Conservation (phyloP, 2,113 vertebrate species). For the Oncorhynchus mykiss region DNA sequence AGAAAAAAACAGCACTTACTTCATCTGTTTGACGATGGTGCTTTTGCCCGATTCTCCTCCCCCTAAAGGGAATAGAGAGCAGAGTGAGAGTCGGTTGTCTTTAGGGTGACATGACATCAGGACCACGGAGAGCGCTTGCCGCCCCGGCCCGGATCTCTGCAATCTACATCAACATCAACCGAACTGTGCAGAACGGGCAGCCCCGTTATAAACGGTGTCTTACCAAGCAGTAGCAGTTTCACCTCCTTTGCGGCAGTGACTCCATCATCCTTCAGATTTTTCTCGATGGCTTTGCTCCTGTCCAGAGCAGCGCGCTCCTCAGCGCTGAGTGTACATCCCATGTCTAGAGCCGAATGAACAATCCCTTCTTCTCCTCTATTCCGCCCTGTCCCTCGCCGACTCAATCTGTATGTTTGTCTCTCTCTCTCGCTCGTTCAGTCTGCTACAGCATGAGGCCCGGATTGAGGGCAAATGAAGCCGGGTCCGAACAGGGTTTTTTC, state of each 20-base stretch:
- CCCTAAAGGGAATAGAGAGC: slow-evolving; percentile 77
- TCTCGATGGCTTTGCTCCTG: slow-evolving; percentile 97
- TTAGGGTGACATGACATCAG: slow-evolving; percentile 53
- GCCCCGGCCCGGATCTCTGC: slow-evolving; percentile 51
- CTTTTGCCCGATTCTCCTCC: slow-evolving; percentile 97
- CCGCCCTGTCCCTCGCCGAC: slow-evolving; percentile 70
- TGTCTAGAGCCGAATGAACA: slow-evolving; percentile 76
- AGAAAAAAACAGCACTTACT: slow-evolving; percentile 79
- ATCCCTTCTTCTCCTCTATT: slow-evolving; percentile 59
- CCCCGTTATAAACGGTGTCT: slow-evolving; percentile 58
- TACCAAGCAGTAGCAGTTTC: slow-evolving; percentile 94
- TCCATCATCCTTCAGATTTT: slow-evolving; percentile 95
- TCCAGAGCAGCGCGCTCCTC: slow-evolving; percentile 96
- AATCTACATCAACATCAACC: slow-evolving; percentile 9
- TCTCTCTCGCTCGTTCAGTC: slow-evolving; percentile 40
- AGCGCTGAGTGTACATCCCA: slow-evolving; percentile 98
- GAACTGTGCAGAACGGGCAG: slow-evolving; percentile 29
- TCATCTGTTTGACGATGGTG: slow-evolving; percentile 99
- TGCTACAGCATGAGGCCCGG: slow-evolving; percentile 73
- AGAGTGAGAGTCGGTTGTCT: slow-evolving; percentile 54
- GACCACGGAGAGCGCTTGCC: slow-evolving; percentile 70
- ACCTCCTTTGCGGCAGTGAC: slow-evolving; percentile 92
- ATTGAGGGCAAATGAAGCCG: slow-evolving; percentile 69
- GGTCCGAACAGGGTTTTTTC: slow-evolving; percentile 54
- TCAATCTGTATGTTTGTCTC: slow-evolving; percentile 56